Base-by-base conservation (phyloP, 2,797 vertebrate species). In the Anguilla pacifica region DNA sequence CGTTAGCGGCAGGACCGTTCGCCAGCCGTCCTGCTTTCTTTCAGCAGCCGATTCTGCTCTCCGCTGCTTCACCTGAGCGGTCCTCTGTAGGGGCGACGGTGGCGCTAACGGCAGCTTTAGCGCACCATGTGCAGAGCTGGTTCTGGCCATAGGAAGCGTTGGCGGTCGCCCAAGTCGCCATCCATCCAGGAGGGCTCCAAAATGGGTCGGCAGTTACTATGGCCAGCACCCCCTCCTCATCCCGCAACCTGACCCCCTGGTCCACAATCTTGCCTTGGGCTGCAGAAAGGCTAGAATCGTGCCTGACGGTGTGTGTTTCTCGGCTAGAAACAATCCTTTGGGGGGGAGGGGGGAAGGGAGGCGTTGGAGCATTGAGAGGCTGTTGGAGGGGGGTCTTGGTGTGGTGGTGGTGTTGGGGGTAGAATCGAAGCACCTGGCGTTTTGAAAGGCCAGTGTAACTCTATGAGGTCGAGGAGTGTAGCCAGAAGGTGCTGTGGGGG, bases 391-490 rank as follows among this genome's bases (percentile, higher is more conserved):
- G 35, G 3, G 6, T 43, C 9, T 6, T 19, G 74, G 31, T 22
- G 19, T 57, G 55, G 9, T 57, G 15, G 55, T 57, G 59, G 59
- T 61, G 59, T 61, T 61, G 59, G 59, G 67, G 25, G 28, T 9
- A 28, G 67, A 28, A 70, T 17, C 22, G 74, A 46, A 22, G 74
- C 74, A 46, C 35, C 74, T 15, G 22, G 39, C 13, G 35, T 11
- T 74, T 35, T 35, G 70, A 74, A 79, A 79, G 74, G 74, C 74
- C 39, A 79, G 19, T 46, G 74, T 79, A 79, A 79, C 11, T 43
- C 74, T 22, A 79, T 79, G 9, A 22, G 70, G 70, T 74, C 35
- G 28, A 35, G 70, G 70, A 17, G 5, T 74, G 28, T 39, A 74
- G 35, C 70, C 31, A 31, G 10, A 74, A 28, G 2, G 11, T 74